These are phyloP conservation scores for Neopelma chrysocephalum DNA, from an alignment of 2,797 vertebrate genomes.

Conservation along the genomic window DNA sequence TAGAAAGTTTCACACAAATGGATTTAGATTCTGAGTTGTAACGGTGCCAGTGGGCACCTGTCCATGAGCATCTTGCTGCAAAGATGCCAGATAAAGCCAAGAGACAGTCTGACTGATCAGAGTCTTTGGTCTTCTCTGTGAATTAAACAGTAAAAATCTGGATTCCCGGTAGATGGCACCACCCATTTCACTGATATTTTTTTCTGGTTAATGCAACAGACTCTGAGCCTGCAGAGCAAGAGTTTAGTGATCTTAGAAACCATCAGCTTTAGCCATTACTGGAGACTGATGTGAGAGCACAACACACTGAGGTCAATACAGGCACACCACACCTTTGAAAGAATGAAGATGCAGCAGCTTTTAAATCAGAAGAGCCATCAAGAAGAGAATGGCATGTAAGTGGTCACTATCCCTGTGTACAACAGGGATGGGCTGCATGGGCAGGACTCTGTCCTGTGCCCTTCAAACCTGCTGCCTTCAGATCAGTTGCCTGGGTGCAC, in stretches of 20 bases:
- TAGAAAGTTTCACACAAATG: background rate
- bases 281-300: no score
- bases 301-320: background rate
- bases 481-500: background rate
- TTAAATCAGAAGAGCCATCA: background rate
- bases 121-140: no score
- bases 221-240: background rate
- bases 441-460: background rate
- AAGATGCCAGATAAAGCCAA: background rate
- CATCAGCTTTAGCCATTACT: background rate
- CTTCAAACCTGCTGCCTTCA: background rate
- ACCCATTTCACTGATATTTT: background rate
- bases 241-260: background rate
- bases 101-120: background rate
- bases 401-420: background rate
- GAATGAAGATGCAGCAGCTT: background rate
- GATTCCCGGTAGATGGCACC: conserved; percentile 12
- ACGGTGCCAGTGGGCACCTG: background rate
- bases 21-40: background rate
- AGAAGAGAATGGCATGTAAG: accelerated
- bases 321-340: no score
- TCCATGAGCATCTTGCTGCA: background rate
- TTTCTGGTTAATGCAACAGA: background rate
- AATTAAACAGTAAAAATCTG: background rate
- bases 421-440: accelerated